Percentiles rank a stretch among this genome's conserved stretches.
Evolutionary conservation across 1,140 invertebrate genomes (phyloP).

Genomic region (Drosophila melanica): DNA sequence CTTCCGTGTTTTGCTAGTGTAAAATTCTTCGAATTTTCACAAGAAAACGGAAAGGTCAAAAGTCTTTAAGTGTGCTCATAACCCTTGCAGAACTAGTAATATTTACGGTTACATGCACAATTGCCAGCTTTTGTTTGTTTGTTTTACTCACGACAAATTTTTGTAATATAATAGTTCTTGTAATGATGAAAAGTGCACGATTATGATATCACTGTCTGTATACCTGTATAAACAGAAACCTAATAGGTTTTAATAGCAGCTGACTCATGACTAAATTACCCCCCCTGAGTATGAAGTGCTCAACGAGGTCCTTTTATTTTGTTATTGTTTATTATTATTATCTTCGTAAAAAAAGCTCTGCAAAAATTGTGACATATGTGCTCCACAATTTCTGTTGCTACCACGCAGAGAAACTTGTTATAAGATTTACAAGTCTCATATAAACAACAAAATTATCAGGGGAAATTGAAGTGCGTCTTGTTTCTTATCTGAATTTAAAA

Average conservation of each 20-base stretch:
- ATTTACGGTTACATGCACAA: too few relatives aligned
- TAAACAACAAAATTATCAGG: slow-evolving; percentile 8
- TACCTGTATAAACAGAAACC: slow-evolving; percentile 15
- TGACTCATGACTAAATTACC: slow-evolving; percentile 3
- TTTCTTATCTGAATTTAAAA: slow-evolving; percentile 10
- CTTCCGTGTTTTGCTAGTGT: too few relatives aligned
- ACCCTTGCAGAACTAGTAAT: too few relatives aligned
- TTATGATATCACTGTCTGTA: slow-evolving; percentile 25
- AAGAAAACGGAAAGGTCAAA: too few relatives aligned
- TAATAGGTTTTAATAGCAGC: slow-evolving; percentile 7
- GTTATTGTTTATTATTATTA: too few relatives aligned
- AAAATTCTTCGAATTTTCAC: too few relatives aligned
- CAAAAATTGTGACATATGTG: slow-evolving; percentile 57
- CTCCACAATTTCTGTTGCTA: slow-evolving; percentile 7
- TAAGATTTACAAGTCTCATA: slow-evolving; percentile 17
- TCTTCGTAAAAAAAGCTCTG: slow-evolving; percentile 43
- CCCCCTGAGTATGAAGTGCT: neutral
- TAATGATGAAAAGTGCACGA: neutral
- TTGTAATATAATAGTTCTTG: neutral
- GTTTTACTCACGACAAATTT: too few relatives aligned
- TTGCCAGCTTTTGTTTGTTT: too few relatives aligned
- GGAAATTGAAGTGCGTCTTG: slow-evolving; percentile 6
- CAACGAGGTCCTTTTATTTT: neutral
- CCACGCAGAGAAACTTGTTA: neutral
- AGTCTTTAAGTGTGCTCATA: too few relatives aligned